Evolutionary conservation across 2,797 vertebrate genomes (phyloP), one percentile per base, ranked within the genome.

Genomic region (Enteromius radiatus): DNA sequence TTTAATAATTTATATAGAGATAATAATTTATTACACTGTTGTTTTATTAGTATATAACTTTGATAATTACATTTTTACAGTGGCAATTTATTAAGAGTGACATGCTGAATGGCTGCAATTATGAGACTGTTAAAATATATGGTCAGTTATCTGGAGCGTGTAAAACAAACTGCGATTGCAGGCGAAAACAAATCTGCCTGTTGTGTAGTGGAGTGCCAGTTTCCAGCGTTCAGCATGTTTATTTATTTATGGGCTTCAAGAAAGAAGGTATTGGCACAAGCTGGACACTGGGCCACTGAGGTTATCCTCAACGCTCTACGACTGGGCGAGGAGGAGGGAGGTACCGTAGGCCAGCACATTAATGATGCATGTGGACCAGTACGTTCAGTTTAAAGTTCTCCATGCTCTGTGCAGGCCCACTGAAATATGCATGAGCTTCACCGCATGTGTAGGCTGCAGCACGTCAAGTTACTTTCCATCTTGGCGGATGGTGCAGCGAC

Each of bases 171-270:
- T 63, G 78, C 59, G 78, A 88, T 88, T 91, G 91, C 84, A 88
- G 88, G 89, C 80, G 89, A 89, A 92, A 93, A 92, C 88, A 91
- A 93, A 93, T 92, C 89, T 88, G 89, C 88, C 89, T 87, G 88
- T 89, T 90, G 89, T 91, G 79, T 88, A 91, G 91, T 89, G 41
- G 85, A 86, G 85, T 88, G 88, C 87, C 86, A 79, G 83, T 90
- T 87, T 89, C 88, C 86, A 88, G 84, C 86, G 54, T 84, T 89
- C 86, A 87, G 85, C 56, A 86, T 87, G 87, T 90, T 94, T 86
- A 93, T 90, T 94, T 93, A 94, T 94, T 94, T 90, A 95, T 94
- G 84, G 85, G 84, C 87, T 88, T 84, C 87, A 88, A 88, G 87
- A 75, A 81, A 84, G 80, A 82, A 76, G 87, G 87, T 80, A 81